Evolutionary conservation across 2,888 invertebrate genomes (phyloP).

Genomic region (Rugalucina vietnamica): DNA sequence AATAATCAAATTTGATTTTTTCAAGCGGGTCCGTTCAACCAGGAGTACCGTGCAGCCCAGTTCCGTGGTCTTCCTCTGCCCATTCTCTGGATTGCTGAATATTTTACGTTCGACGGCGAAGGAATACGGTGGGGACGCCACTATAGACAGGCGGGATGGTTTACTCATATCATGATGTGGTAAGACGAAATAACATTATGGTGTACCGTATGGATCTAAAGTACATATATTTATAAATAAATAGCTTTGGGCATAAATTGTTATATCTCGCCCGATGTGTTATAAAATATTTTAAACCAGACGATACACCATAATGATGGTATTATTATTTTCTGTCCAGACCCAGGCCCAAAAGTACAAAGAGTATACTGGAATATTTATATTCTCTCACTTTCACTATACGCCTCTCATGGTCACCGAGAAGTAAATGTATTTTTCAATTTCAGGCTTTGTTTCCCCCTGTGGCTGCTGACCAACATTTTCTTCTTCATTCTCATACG

Average conservation of each 20-base stretch:
- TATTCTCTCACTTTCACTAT: too few species aligned
- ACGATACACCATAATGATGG: too few species aligned
- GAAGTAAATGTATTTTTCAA: neutral
- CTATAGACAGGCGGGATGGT: constrained; percentile 87
- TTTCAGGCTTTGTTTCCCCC: constrained; percentile 85
- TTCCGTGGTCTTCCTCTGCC: constrained; percentile 86
- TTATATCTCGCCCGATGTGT: neutral
- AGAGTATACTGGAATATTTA: too few species aligned
- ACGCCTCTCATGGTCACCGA: too few species aligned
- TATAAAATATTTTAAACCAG: neutral
- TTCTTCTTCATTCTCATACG: constrained; percentile 86
- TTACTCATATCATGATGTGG: constrained; percentile 87
- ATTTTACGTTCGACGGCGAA: constrained; percentile 87
- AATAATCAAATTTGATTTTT: too few species aligned
- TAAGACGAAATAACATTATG: too few species aligned
- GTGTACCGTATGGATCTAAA: too few species aligned
- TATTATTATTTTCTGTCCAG: neutral
- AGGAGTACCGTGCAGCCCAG: constrained; percentile 86
- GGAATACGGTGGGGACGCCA: constrained; percentile 86
- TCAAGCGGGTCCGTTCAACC: constrained; percentile 86
- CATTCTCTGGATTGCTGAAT: constrained; percentile 87
- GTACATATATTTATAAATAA: too few species aligned
- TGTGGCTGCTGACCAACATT: constrained; percentile 86
- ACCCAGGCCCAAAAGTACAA: too few species aligned
- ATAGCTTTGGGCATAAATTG: neutral